Percentiles rank a stretch among this genome's conserved stretches.
phyloP scores from a whole-genome alignment of 2,888 invertebrate genomes.

The Aphelenchoides bicaudatus region DNA sequence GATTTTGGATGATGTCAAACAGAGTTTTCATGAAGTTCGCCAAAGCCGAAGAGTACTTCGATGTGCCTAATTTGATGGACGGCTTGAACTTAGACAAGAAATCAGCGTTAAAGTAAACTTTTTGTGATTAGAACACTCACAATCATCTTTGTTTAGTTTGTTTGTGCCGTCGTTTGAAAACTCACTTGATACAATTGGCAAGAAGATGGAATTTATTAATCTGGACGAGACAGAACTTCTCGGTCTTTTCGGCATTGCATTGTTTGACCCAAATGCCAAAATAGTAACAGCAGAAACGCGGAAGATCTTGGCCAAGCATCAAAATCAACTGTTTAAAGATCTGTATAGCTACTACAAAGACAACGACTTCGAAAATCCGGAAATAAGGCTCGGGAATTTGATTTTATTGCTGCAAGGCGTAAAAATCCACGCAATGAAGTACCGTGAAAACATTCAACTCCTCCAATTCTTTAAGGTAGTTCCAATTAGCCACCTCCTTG shows the following conservation, averaged over 20 bases:
- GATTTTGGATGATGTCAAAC: conserved; percentile 52
- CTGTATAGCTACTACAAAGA: conserved; percentile 39
- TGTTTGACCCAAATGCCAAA: conserved; percentile 42
- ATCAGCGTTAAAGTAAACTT: conserved; percentile 42
- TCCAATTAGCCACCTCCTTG: conserved; percentile 44
- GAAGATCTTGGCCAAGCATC: conserved; percentile 30
- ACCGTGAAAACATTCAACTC: conserved; percentile 54
- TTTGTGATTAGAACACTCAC: neutral
- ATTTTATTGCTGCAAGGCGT: conserved; percentile 45
- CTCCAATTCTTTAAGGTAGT: conserved; percentile 47
- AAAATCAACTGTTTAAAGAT: conserved; percentile 43
- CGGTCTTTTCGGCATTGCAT: conserved; percentile 40
- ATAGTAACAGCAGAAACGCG: conserved; percentile 32
- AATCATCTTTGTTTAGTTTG: conserved; percentile 34
- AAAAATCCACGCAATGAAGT: conserved; percentile 39
- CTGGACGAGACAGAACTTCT: conserved; percentile 45
- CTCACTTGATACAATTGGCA: conserved; percentile 48
- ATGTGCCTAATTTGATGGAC: conserved; percentile 34
- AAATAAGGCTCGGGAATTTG: conserved; percentile 46
- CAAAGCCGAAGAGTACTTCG: conserved; percentile 45
- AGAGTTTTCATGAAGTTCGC: conserved; percentile 44
- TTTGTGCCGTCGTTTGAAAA: conserved; percentile 49
- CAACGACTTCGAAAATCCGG: conserved; percentile 43
- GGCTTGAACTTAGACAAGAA: conserved; percentile 48
- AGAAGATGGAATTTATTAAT: conserved; percentile 40